Base-by-base conservation (phyloP, 1,140 invertebrate species). In the Idris sp. region DNA sequence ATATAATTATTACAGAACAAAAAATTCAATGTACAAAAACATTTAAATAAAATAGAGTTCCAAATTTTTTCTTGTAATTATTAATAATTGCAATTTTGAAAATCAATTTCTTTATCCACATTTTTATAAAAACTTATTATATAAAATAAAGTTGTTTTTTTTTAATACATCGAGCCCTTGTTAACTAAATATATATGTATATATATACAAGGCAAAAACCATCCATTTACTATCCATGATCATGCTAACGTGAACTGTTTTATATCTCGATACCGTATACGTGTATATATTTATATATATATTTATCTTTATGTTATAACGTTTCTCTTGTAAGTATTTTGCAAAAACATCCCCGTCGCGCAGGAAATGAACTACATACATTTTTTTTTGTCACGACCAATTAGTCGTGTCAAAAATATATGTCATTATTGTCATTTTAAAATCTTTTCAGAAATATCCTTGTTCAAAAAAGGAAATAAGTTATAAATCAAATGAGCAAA, bases 231-330 rank as follows among this genome's bases (percentile, higher is more conserved):
- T 30, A 48, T 56, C 10, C 48, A 40, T 51, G 22, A 15, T 43
- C 25, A 5, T 31, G 16, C 22, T 46, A 46, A 14, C 33, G 30
- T 38, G 8, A 5, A 4, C 44, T 9, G 9, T 35, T 33, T 16
- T 56, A 30, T 35, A 26, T 7, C 35, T 25, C 9, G n/a, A 31
- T 35, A 54, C 49, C 48, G 49, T 72, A 72, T 72, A 72, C 48
- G 31, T 72, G 51, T 64, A 71, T 59, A 71, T 64, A 72, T 62
- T 62, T 62, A 62, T 56, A 62, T 53, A 62, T 64, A 59, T 71
- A 54, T 71, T 61, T 58, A 44, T 48, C 15, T 61, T 54, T 35
- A 30, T 14, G 8, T 49, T 30, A 22, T 58, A 58, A 72, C 49
- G 31, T 36, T 71, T 54, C 33, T 19, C 4, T 51, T 16, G 4